phyloP scores from a whole-genome alignment of 1,140 invertebrate genomes.

The Anastatus disparis region DNA sequence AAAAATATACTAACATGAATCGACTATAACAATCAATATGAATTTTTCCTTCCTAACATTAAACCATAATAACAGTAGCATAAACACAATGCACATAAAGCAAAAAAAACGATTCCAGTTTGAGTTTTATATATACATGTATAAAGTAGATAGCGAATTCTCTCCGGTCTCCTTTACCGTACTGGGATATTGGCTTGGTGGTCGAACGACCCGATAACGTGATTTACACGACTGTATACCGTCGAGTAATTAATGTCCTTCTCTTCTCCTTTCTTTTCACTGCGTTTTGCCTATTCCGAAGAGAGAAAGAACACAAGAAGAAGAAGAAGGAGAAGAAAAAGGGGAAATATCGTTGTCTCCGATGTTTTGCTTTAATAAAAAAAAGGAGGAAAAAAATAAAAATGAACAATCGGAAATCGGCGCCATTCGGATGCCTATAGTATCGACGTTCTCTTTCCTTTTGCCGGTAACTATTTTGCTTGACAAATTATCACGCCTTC shows the following conservation, averaged over 20 bases:
- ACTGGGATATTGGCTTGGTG: neutral
- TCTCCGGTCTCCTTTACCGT: no score
- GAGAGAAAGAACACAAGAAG: constrained; percentile 19
- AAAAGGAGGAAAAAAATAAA: constrained; percentile 37
- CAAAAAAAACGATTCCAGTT: no score
- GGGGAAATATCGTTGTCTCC: neutral
- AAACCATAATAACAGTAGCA: no score
- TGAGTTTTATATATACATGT: no score
- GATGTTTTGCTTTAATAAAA: constrained; percentile 14
- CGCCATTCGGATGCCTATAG: constrained; percentile 44
- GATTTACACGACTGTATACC: constrained; percentile 53
- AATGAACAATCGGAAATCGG: constrained; percentile 61
- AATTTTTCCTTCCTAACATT: no score
- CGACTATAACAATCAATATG: no score
- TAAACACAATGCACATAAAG: no score
- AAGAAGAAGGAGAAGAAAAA: neutral
- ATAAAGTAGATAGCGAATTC: no score
- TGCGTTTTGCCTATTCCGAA: no score
- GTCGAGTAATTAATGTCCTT: constrained; percentile 57
- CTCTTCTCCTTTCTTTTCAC: constrained; percentile 2
- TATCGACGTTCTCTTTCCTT: constrained; percentile 43
- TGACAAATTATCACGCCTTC: constrained; percentile 56
- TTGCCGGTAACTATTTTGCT: constrained; percentile 30
- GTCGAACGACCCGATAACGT: constrained; percentile 55
- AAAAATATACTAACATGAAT: no score